These are phyloP conservation scores for Drosophila sulfurigaster DNA, from an alignment of 1,140 invertebrate genomes.

Conservation along the genomic window DNA sequence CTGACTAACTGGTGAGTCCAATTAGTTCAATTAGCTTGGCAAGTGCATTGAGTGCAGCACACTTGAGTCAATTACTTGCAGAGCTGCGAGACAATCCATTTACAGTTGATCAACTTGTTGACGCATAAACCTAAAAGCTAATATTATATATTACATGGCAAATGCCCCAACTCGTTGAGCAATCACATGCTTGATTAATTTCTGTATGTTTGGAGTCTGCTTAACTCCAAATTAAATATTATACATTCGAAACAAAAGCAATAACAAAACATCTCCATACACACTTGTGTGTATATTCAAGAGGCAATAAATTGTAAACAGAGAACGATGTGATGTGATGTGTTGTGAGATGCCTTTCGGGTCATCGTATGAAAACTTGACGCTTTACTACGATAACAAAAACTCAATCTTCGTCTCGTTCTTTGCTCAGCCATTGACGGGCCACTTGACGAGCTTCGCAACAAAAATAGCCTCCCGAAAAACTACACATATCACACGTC, in stretches of 20 bases:
- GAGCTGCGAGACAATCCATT: conserved; percentile 17
- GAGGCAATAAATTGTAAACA: conserved; percentile 28
- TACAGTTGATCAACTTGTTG: conserved; percentile 27
- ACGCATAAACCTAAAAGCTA: conserved; percentile 15
- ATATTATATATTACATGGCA: conserved; percentile 23
- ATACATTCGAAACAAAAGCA: background rate
- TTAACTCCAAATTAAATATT: conserved; percentile 18
- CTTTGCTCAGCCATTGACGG: conserved; percentile 27
- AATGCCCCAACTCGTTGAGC: conserved; percentile 32
- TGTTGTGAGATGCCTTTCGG: background rate
- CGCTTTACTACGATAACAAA: conserved; percentile 40
- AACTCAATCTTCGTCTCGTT: conserved; percentile 41
- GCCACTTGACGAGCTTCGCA: conserved; percentile 32
- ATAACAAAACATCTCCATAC: background rate
- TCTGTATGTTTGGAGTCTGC: conserved; percentile 17
- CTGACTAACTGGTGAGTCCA: conserved; percentile 1
- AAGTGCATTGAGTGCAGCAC: conserved; percentile 22
- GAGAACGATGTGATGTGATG: background rate
- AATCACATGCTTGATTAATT: conserved; percentile 51
- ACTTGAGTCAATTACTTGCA: conserved; percentile 26
- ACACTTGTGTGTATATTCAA: conserved; percentile 1
- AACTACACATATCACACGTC: conserved; percentile 24
- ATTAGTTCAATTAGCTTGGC: conserved; percentile 22
- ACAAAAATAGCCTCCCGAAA: conserved; percentile 43
- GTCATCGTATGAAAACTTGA: conserved; percentile 10